Base-by-base conservation (phyloP, 2,113 vertebrate species). In the Oreocharis arfaki region DNA sequence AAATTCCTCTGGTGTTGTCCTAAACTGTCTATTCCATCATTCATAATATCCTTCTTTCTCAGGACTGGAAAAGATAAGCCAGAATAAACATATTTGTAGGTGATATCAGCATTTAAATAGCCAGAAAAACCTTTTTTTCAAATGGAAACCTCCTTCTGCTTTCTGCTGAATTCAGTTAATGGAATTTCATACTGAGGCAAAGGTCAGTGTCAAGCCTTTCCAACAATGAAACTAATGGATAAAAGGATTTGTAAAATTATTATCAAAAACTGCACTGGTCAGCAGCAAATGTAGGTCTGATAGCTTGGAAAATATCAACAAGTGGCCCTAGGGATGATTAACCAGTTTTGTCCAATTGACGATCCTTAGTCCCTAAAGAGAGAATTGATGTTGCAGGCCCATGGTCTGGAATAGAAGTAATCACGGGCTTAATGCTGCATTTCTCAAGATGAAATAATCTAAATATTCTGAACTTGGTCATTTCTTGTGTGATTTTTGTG, bases 121-220 rank as follows among this genome's bases (percentile, higher is more conserved):
- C 2, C 4, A 61, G n/a, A 64, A 30, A 2, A 4, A 3, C 10
- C 2, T 8, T 55, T 35, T 63, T 61, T 23, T 37, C 3, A 46
- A 16, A 56, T 22, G 27, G 9, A 21, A 55, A 5, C 1, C 24
- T 50, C 12, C 12, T 71, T 71, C 33, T n/a, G 4, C 22, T 71
- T 84, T 69, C 41, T 69, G 3, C 13, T 91, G 16, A 49, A 74
- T 44, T 61, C 81, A 87, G 49, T 74, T 56, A 0, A 55, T 23
- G 8, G 33, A 2, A 64, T 53, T 70, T 87, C 15, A 21, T 47
- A 44, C 5, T 35, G 23, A 49, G 6, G 3, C 12, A 57, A 69
- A 87, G 7, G 27, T 79, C 53, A 47, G 27, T 35, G 3, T 52
- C 47, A 81, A 60, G 9, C 10, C 5, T 65, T 84, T 28, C 11